Conservation (phyloP, 2,888 invertebrate species). For the Orchesella flavescens region DNA sequence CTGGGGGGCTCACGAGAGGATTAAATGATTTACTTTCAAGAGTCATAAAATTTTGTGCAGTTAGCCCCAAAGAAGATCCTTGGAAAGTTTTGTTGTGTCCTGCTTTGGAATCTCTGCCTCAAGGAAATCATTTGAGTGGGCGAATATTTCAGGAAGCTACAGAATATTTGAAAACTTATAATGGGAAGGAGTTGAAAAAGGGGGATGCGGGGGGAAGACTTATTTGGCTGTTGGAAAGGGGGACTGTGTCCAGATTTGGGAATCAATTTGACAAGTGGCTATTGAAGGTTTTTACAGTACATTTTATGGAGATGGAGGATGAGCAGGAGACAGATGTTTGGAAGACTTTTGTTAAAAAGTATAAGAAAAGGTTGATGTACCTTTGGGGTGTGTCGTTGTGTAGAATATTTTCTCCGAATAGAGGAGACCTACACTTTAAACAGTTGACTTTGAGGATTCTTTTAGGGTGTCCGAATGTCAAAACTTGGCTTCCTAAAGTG, state of each 20-base stretch:
- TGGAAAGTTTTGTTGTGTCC: constrained; percentile 70
- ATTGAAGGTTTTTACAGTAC: constrained; percentile 66
- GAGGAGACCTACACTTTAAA: constrained; percentile 66
- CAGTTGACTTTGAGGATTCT: constrained; percentile 66
- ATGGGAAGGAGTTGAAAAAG: constrained; percentile 63
- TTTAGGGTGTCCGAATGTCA: constrained; percentile 63
- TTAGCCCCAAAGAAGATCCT: constrained; percentile 68
- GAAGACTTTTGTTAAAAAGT: constrained; percentile 70
- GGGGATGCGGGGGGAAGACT: constrained; percentile 64
- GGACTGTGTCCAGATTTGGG: constrained; percentile 63
- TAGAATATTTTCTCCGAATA: constrained; percentile 65
- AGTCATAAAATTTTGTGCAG: constrained; percentile 66
- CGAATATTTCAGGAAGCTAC: constrained; percentile 67
- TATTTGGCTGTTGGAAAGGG: constrained; percentile 69
- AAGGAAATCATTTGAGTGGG: constrained; percentile 62
- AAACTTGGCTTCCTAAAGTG: constrained; percentile 70
- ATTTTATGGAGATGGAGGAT: constrained; percentile 69
- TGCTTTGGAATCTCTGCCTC: constrained; percentile 69
- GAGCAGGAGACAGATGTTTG: constrained; percentile 68
- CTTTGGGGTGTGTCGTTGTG: constrained; percentile 69
- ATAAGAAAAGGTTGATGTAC: constrained; percentile 65
- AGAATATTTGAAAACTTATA: constrained; percentile 63
- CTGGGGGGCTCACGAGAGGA: constrained; percentile 50
- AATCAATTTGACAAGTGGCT: constrained; percentile 71
- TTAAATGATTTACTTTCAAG: constrained; percentile 61